Conservation (phyloP, 2,888 invertebrate species). For the Elgonia sp. region DNA sequence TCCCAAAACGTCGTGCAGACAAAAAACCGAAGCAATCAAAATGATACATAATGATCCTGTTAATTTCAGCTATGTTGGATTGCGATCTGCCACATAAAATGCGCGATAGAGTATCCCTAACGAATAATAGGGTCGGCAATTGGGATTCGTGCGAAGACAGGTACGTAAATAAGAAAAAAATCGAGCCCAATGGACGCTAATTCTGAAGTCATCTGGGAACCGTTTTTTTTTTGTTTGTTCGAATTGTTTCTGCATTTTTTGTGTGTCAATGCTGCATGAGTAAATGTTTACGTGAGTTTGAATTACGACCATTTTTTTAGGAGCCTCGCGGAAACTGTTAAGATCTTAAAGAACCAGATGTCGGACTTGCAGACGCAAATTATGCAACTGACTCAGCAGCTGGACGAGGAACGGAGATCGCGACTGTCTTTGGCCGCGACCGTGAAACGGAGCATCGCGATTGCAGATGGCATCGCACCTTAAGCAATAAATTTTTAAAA, state of each 20-base stretch:
- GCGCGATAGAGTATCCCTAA: conserved; percentile 84
- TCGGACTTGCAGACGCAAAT: conserved; percentile 90
- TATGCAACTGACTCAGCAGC: conserved; percentile 88
- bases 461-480: conserved; percentile 81
- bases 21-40: background rate
- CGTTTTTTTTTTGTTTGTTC: conserved; percentile 47
- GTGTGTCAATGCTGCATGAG: background rate
- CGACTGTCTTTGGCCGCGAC: conserved; percentile 86
- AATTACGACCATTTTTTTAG: conserved; percentile 85
- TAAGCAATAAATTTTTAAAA: conserved; percentile 13
- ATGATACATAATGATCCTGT: conserved; percentile 74
- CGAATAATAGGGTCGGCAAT: conserved; percentile 84
- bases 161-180: conserved; percentile 79
- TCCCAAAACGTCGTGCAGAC: background rate
- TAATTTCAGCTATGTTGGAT: conserved; percentile 86
- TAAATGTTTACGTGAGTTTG: background rate
- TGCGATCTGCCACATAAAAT: conserved; percentile 84
- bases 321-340: conserved; percentile 92
- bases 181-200: conserved; percentile 81
- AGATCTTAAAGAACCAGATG: conserved; percentile 92
- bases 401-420: conserved; percentile 91
- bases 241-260: conserved; percentile 34
- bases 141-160: conserved; percentile 85
- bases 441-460: conserved; percentile 85
- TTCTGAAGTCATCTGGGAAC: conserved; percentile 85